These are phyloP conservation scores for Pristionchus maxplancki DNA, from an alignment of 2,888 invertebrate genomes.

Conservation along the genomic window DNA sequence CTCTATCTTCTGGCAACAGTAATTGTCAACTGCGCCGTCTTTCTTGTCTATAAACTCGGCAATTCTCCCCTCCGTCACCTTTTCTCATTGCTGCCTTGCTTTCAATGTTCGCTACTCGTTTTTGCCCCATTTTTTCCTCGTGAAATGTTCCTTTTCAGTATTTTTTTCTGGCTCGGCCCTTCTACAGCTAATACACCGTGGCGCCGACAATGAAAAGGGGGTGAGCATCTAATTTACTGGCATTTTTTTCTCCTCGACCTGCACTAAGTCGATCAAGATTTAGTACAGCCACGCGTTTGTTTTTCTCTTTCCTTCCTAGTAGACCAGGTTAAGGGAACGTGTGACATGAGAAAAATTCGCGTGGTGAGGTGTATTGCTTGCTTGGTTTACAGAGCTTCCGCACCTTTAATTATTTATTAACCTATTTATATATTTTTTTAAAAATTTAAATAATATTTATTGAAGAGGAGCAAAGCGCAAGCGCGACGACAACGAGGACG, in stretches of 20 bases:
- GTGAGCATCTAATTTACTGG: not conserved
- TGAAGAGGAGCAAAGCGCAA: conserved; percentile 22
- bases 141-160: not conserved
- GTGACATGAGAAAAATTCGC: too few species aligned
- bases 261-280: not conserved
- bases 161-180: not conserved
- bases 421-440: not conserved
- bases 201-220: conserved; percentile 36
- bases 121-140: not conserved
- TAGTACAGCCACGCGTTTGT: too few species aligned
- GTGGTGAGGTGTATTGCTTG: too few species aligned
- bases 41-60: not conserved
- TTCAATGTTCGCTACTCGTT: not conserved
- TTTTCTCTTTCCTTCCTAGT: too few species aligned
- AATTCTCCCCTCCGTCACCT: too few species aligned
- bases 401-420: not conserved
- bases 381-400: too few species aligned
- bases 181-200: not conserved
- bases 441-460: not conserved
- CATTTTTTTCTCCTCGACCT: not conserved
- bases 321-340: too few species aligned
- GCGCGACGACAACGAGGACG: conserved; percentile 47
- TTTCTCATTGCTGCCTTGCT: not conserved
- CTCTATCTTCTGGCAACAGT: not conserved
- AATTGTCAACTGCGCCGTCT: not conserved